Evolutionary conservation across 2,797 vertebrate species (phyloP), one percentile per base, ranked within the genome.

Genomic region (Phoxinus dragarum): DNA sequence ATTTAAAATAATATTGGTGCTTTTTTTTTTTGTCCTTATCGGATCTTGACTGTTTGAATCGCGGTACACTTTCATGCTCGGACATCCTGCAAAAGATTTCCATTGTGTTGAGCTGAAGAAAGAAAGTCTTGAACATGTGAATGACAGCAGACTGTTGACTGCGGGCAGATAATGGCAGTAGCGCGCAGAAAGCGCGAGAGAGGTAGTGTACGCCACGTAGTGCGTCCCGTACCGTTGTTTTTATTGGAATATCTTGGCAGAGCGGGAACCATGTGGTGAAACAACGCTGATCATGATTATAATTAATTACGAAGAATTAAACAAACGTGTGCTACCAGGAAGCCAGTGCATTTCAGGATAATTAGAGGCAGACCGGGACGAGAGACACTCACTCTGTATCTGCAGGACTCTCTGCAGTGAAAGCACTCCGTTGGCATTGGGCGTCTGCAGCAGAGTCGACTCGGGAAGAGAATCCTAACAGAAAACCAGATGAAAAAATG

Each of bases 351-450:
- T 84, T 85, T 84, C 49, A 79, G 40, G 5, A 66, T 84, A 85
- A 89, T 82, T 78, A 84, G 47, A 59, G 67, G 44, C 75, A 82
- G 85, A 49, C 44, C 47, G 14, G 27, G 64, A 71, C 31, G 7
- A 44, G 40, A 74, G 76, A 64, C 54, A 95, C 96, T 96, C 91
- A 97, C 96, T 96, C 89, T 99, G 98, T 88, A 97, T 95, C 87
- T 96, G 95, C 86, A 98, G 94, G 91, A 98, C 97, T 0, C 95
- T 93, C 89, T 99, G 97, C 90, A 99, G 94, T 23, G 97, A 98
- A 89, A 92, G 95, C 85, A 98, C 95, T 1, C 96, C 97, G 0
- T 97, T 98, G 88, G 94, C 86, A 83, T 95, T 97, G 68, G 98
- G 98, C 83, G 96, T 96, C 94, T 96, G 96, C 85, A 96, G 94